Evolutionary conservation across 2,888 invertebrate genomes (phyloP), one percentile per base, ranked within the genome.

Genomic region (Apeira syringaria): DNA sequence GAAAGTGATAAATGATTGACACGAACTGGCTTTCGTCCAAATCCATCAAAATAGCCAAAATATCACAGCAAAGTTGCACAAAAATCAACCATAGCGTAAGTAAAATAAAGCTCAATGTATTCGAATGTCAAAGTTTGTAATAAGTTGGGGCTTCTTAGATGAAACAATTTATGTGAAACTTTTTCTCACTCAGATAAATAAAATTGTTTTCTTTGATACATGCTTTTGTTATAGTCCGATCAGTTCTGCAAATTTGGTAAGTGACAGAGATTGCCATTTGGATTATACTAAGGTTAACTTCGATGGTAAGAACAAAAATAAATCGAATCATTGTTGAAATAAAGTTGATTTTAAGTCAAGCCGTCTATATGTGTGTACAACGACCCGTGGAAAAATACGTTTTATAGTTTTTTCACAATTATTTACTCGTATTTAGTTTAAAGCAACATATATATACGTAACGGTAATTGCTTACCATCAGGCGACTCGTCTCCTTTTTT

Each of bases 1-100:
- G 29, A 33, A 37, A 30, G 30, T 53, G 53, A 50, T 50, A 53
- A 61, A 60, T 56, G 53, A 65, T 61, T 55, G 64, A 61, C 56
- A 56, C 37, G 44, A 33, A 13, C 50, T 67, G 63, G 65, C 50
- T 41, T 8, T 38, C 54, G 53, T 62, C 45, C 32, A 43, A 55
- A 49, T 43, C 45, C 39, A 55, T 50, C 44, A 48, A 33, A 50
- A 41, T 30, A 13, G 25, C 33, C 18, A 36, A 25, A 13, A 10
- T 24, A 6, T 17, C 12, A 0, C 1, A 4, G 0, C 17, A 20
- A 30, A 51, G n/a, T 1, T 20, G 30, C 10, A 33, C 17, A 1
- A 45, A 30, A 33, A 3, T 24, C 3, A 25, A 30, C 41, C 38
- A 17, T 45, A 12, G 3, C 0, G 0, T 2, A 1, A 9, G n/a